Evolutionary conservation across 2,113 vertebrate genomes (phyloP).

Genomic region (Gymnogyps californianus): DNA sequence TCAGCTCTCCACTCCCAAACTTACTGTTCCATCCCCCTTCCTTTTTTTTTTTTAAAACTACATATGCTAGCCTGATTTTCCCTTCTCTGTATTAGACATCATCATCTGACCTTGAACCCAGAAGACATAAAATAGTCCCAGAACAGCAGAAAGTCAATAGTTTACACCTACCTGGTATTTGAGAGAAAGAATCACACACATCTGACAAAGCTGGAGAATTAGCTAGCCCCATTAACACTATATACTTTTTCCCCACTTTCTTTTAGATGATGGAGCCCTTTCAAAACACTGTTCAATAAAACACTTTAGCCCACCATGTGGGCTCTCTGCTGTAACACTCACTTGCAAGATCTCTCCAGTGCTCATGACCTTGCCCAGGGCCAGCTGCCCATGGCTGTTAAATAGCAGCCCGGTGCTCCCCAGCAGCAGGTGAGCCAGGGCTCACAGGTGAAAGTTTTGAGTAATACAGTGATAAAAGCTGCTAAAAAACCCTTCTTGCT

Average conservation of each 20-base stretch:
- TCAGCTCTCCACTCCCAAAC: not conserved
- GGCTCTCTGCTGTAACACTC: accelerated
- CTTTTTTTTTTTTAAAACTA: not conserved
- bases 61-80: not conserved
- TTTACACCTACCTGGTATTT: not conserved
- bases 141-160: not conserved
- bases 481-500: not conserved
- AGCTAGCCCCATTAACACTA: accelerated
- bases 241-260: accelerated
- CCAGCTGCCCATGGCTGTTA: not conserved
- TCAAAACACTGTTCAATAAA: not conserved
- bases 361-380: accelerated
- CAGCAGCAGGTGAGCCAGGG: not conserved
- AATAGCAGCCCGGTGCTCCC: not conserved
- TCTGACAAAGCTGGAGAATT: not conserved
- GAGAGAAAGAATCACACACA: not conserved
- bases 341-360: accelerated
- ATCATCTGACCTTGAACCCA: not conserved
- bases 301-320: accelerated
- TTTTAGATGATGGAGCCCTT: not conserved
- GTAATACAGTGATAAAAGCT: not conserved
- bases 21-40: not conserved
- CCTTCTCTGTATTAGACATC: not conserved
- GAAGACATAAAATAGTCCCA: not conserved
- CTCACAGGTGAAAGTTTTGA: not conserved